Conservation (phyloP, 30 jellyfish, hydroid and myxozoan genomes). For the Sanderia malayensis region DNA sequence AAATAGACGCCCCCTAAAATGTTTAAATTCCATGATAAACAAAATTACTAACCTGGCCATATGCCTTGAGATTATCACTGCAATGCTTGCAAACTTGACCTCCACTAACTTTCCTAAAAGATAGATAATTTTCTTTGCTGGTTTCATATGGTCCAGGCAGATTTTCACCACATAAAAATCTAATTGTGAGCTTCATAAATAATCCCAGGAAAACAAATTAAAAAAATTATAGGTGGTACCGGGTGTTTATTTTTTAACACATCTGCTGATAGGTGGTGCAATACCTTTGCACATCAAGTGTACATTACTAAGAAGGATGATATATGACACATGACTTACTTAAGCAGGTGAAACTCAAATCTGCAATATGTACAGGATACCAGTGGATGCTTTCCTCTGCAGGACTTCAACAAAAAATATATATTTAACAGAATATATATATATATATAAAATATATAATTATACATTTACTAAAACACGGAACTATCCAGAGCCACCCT, state of each 20-base stretch:
- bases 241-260: neutral
- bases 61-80: slow-evolving; percentile 35
- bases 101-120: slow-evolving; percentile 53
- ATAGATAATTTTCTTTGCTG: too few species aligned
- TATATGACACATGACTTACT: too few species aligned
- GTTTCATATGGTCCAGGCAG: too few species aligned
- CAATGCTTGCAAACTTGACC: slow-evolving; percentile 64
- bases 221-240: neutral
- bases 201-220: neutral
- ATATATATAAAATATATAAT: neutral
- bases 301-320: too few species aligned
- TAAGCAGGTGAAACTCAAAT: slow-evolving; percentile 71
- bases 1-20: too few species aligned
- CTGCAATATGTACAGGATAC: slow-evolving; percentile 76
- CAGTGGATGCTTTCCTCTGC: slow-evolving; percentile 73
- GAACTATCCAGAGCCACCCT: too few species aligned
- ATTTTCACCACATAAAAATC: too few species aligned
- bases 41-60: slow-evolving; percentile 75
- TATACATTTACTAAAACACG: too few species aligned
- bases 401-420: slow-evolving; percentile 28
- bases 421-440: neutral
- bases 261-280: too few species aligned
- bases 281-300: too few species aligned
- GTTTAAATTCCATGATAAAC: too few species aligned
- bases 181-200: too few species aligned